Base-by-base conservation (phyloP, 2,888 invertebrate genomes). In the Ochropleura leucogaster region DNA sequence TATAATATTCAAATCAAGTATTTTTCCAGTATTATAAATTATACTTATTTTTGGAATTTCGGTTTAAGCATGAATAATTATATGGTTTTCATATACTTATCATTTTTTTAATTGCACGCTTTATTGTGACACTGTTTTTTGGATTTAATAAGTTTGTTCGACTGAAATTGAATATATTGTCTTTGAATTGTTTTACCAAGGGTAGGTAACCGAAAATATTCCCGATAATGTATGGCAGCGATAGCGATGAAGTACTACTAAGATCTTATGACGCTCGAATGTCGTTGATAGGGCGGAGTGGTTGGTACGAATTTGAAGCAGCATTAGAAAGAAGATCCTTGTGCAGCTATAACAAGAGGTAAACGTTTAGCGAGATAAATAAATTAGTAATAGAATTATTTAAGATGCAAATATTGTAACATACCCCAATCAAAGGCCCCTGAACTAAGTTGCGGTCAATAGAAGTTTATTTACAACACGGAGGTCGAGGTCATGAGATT, bases 11-110 rank as follows among this genome's bases (percentile, higher is more conserved):
- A 73, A 73, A 73, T 73, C 67, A 83, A 83, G 84, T 85, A 85
- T 87, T 85, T 86, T 81, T 82, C 68, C 87, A 87, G 87, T 87
- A 87, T 87, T 87, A 87, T 80, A 85, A 86, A 86, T 86, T 83
- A 79, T 79, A 78, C 30, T 47, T 69, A 49, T 62, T 65, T 79
- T 70, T 69, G 42, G 55, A 59, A 68, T 63, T 77, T 74, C 64
- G 60, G 30, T 55, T 67, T 74, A 76, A 20, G 49, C 74, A 44
- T 74, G 14, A 66, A 59, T 68, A 20, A 62, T 72, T 57, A 57
- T 72, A 57, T 72, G 72, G 30, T 66, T 49, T 59, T 79, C 46
- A 69, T 72, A 12, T 46, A 68, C 72, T 65, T 71, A 62, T 46
- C 47, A 40, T 64, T 65, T 77, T 83, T 72, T 72, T 51, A 65